Percentiles rank a stretch among this genome's conserved stretches.
Evolutionary conservation across 92 coral and sea anemone genomes (phyloP).

Genomic region (Palythoa caribaeorum): DNA sequence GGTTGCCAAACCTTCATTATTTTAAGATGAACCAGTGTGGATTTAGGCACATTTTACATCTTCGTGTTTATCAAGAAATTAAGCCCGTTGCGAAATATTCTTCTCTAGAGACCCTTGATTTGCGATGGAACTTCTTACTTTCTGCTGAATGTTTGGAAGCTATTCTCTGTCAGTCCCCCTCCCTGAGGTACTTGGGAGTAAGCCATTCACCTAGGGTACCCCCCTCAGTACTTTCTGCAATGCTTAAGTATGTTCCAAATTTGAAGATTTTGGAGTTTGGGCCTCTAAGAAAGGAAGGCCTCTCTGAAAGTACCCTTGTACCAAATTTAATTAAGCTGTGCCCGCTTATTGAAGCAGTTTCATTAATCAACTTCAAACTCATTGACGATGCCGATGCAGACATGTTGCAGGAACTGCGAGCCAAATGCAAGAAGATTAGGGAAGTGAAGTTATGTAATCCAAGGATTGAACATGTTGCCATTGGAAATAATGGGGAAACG

Average conservation of each 20-base stretch:
- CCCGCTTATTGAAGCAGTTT: slow-evolving; percentile 91
- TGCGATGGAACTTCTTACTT: slow-evolving; percentile 96
- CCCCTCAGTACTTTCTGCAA: slow-evolving; percentile 92
- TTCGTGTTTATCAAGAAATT: slow-evolving; percentile 96
- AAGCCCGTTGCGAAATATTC: slow-evolving; percentile 81
- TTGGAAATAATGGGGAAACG: slow-evolving; percentile 97
- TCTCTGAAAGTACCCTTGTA: slow-evolving; percentile 91
- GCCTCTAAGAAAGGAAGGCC: slow-evolving; percentile 95
- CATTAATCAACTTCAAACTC: slow-evolving; percentile 93
- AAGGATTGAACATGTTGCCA: slow-evolving; percentile 96
- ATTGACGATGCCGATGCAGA: slow-evolving; percentile 79
- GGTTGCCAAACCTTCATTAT: slow-evolving; percentile 89
- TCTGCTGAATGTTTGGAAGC: slow-evolving; percentile 99
- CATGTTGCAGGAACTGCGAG: slow-evolving; percentile 80
- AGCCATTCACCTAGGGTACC: slow-evolving; percentile 99
- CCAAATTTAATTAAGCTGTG: slow-evolving; percentile 85
- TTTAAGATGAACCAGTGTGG: slow-evolving; percentile 99
- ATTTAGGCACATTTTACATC: slow-evolving; percentile 93
- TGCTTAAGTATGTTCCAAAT: slow-evolving; percentile 90
- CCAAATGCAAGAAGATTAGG: slow-evolving; percentile 85
- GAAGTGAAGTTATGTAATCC: slow-evolving; percentile 98
- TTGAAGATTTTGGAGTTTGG: slow-evolving; percentile 97
- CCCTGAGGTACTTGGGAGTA: slow-evolving; percentile 95
- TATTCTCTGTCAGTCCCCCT: slow-evolving; percentile 93
- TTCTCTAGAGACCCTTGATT: slow-evolving; percentile 89